phyloP scores from a whole-genome alignment of 1,140 invertebrate genomes.

The Brevipalpus yothersi region DNA sequence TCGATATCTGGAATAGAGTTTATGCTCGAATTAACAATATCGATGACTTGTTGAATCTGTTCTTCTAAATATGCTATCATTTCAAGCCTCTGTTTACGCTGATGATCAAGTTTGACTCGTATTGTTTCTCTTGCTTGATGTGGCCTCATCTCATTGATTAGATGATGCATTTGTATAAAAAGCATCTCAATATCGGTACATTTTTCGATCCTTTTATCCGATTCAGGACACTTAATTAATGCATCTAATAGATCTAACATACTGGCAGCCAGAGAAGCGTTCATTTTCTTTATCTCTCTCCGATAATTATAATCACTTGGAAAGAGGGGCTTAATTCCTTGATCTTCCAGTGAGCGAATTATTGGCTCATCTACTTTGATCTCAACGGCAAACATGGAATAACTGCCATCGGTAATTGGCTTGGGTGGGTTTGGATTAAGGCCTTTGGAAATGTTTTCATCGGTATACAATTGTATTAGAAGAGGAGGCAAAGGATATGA shows the following conservation, averaged over 20 bases:
- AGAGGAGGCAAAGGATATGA: conserved; percentile 8
- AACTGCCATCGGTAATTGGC: conserved; percentile 7
- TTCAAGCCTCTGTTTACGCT: conserved; percentile 68
- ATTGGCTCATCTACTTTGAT: conserved; percentile 8
- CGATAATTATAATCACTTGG: conserved; percentile 85
- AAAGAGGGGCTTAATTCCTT: conserved; percentile 45
- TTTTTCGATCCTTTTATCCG: conserved; percentile 72
- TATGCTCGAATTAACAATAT: conserved; percentile 12
- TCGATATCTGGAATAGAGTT: conserved; percentile 3
- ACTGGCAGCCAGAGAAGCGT: conserved; percentile 83
- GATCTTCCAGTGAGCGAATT: conserved; percentile 7
- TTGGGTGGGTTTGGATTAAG: conserved; percentile 4
- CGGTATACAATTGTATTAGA: conserved; percentile 6
- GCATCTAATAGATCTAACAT: conserved; percentile 88
- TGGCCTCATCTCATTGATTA: conserved; percentile 90
- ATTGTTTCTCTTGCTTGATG: conserved; percentile 36
- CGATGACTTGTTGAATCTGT: conserved; percentile 55
- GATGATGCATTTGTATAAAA: conserved; percentile 92
- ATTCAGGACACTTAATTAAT: conserved; percentile 36
- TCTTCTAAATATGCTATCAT: conserved; percentile 69
- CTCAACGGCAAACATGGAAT: conserved; percentile 8
- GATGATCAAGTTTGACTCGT: conserved; percentile 85
- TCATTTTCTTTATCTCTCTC: conserved; percentile 84
- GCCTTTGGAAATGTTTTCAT: conserved; percentile 2
- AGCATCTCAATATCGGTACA: conserved; percentile 81